Evolutionary conservation across 2,113 vertebrate genomes (phyloP).

Genomic region (Salvelinus sp.): DNA sequence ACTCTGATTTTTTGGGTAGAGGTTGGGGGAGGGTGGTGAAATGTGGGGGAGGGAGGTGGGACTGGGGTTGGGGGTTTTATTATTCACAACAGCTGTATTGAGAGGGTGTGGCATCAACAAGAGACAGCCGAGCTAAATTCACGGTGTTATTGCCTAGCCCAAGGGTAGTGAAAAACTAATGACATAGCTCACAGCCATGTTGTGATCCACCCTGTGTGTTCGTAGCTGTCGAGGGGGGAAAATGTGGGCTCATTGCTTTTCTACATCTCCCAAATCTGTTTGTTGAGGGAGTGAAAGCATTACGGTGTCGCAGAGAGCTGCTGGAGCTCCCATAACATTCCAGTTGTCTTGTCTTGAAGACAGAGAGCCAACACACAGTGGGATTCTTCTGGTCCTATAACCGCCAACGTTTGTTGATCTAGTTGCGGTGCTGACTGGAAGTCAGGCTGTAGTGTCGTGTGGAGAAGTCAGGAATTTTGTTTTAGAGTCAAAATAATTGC

Average conservation of each 20-base stretch:
- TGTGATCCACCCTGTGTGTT: constrained; percentile 57
- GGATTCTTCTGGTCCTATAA: constrained; percentile 40
- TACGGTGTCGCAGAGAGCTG: constrained; percentile 3
- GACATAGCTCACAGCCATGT: constrained; percentile 50
- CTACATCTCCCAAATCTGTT: constrained; percentile 27
- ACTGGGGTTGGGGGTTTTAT: constrained; percentile 37
- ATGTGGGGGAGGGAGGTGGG: constrained; percentile 22
- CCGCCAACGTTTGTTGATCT: constrained; percentile 65
- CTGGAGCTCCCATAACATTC: constrained; percentile 31
- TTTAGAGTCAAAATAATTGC: constrained; percentile 55
- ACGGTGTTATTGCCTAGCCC: constrained; percentile 6
- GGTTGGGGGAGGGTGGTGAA: constrained; percentile 24
- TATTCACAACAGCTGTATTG: constrained; percentile 45
- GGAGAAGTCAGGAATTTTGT: constrained; percentile 71
- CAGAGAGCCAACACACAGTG: constrained; percentile 30
- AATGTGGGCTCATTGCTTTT: constrained; percentile 39
- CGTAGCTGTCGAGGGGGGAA: constrained; percentile 48
- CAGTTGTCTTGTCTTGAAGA: constrained; percentile 4
- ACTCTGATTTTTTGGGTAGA: constrained; percentile 46
- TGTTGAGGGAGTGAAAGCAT: background rate
- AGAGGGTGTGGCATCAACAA: constrained; percentile 41
- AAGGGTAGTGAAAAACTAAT: constrained; percentile 58
- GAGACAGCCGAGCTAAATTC: constrained; percentile 26
- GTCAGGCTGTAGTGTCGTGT: constrained; percentile 52
- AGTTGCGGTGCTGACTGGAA: constrained; percentile 58